phyloP scores from a whole-genome alignment of 2,888 invertebrate species.

The Teleogryllus oceanicus region DNA sequence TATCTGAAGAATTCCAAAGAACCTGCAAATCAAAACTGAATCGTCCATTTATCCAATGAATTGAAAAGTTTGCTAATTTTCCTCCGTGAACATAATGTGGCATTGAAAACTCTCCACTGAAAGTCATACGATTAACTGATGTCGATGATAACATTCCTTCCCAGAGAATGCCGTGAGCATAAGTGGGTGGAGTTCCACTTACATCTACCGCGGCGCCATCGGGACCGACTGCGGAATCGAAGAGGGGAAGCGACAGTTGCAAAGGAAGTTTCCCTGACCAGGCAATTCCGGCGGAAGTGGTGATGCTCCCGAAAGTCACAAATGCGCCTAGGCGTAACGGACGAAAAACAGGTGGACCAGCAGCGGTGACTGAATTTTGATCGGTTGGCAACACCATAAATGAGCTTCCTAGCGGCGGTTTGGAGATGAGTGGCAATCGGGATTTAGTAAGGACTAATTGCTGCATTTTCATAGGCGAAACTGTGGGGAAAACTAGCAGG shows the following conservation, averaged over 20 bases:
- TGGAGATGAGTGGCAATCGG: background rate
- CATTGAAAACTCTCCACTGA: slow-evolving; percentile 29
- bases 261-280: slow-evolving; percentile 28
- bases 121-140: background rate
- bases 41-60: slow-evolving; percentile 27
- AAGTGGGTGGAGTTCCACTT: background rate
- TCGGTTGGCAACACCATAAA: background rate
- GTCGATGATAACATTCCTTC: background rate
- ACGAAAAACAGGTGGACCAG: background rate
- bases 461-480: background rate
- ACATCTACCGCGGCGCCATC: background rate
- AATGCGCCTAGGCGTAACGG: background rate
- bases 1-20: slow-evolving; percentile 34
- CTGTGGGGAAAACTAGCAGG: slow-evolving; percentile 28
- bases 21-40: slow-evolving; percentile 34
- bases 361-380: background rate
- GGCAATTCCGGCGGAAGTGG: background rate
- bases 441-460: background rate
- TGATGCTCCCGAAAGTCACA: slow-evolving; percentile 24
- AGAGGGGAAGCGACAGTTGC: background rate
- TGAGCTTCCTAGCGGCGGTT: background rate
- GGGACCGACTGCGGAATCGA: background rate
- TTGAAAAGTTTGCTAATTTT: background rate
- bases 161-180: background rate
- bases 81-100: slow-evolving; percentile 12